Conservation (phyloP, 2,113 vertebrate genomes). For the Argyrosomus japonicus region DNA sequence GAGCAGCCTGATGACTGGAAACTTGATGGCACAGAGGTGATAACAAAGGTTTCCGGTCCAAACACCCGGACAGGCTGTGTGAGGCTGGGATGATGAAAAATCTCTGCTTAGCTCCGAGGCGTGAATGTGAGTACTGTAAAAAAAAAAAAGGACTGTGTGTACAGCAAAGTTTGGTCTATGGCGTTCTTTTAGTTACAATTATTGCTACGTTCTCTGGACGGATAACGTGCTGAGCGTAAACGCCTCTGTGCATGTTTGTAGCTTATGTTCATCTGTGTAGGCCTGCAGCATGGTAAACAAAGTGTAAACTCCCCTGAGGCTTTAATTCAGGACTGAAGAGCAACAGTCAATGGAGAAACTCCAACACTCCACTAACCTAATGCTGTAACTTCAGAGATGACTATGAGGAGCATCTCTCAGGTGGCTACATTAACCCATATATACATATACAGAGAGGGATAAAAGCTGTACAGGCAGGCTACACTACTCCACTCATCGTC, state of each 20-base stretch:
- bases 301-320: background rate
- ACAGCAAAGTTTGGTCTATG: background rate
- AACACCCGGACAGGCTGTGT: slow-evolving; percentile 2
- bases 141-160: background rate
- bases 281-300: background rate
- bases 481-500: background rate
- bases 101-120: background rate
- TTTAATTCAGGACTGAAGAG: no score
- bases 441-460: background rate
- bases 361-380: no score
- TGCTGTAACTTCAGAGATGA: background rate
- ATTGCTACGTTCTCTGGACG: no score
- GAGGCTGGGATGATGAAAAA: background rate
- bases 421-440: background rate
- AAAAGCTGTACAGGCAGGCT: background rate
- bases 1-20: slow-evolving; percentile 23
- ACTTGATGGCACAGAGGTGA: background rate
- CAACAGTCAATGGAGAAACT: no score
- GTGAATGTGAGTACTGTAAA: background rate
- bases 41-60: slow-evolving; percentile 22
- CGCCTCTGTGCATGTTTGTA: background rate
- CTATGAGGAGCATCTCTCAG: background rate
- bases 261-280: no score
- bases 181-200: no score
- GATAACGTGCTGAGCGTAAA: background rate